Conservation (phyloP, 2,888 invertebrate genomes). For the Pristionchus japonicus region DNA sequence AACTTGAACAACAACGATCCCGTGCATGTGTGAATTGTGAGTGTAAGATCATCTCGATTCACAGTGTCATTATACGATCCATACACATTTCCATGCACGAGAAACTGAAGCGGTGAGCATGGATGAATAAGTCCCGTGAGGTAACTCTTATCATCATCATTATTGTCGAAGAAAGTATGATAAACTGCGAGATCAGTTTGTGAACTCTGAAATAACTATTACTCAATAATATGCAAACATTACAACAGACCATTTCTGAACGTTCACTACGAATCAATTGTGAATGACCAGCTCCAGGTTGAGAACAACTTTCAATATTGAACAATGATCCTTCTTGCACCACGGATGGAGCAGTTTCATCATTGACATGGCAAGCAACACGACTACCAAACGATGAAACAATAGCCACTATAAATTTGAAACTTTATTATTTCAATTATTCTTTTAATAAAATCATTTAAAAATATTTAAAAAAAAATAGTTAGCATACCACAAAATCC, state of each 20-base stretch:
- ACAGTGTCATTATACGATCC: background rate
- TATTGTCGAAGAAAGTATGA: background rate
- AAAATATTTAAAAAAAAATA: no score
- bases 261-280: background rate
- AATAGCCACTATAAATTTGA: no score
- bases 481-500: no score
- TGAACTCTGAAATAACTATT: no score
- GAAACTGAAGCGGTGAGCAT: background rate
- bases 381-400: no score
- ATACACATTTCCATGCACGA: background rate
- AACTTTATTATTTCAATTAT: no score
- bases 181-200: background rate
- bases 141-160: background rate
- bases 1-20: background rate
- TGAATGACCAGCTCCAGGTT: background rate
- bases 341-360: no score
- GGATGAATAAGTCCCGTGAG: background rate
- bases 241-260: no score
- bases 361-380: no score
- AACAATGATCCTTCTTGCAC: no score
- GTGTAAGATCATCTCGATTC: background rate
- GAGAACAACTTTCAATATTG: background rate
- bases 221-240: no score
- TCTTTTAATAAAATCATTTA: no score
- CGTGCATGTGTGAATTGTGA: background rate